phyloP scores from a whole-genome alignment of 2,888 invertebrate species.

The Aspidiotus rigidus region DNA sequence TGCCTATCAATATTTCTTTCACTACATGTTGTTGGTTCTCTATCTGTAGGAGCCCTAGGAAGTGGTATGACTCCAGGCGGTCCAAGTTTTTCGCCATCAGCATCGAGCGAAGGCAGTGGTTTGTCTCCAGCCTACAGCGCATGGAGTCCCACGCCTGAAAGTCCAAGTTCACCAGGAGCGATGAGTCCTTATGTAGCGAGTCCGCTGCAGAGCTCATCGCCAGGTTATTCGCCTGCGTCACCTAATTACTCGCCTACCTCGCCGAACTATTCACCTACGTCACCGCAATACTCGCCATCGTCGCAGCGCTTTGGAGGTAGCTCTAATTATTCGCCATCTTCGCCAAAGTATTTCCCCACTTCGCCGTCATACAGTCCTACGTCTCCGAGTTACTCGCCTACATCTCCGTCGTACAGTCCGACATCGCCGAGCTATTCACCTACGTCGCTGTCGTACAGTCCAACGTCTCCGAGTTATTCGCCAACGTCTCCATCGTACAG shows the following conservation, averaged over 20 bases:
- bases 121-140: conserved; percentile 69
- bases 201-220: conserved; percentile 56
- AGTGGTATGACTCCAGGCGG: conserved; percentile 96
- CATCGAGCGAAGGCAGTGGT: conserved; percentile 87
- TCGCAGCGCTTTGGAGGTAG: conserved; percentile 58
- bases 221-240: conserved; percentile 55
- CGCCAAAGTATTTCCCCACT: conserved; percentile 49
- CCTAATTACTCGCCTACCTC: conserved; percentile 62
- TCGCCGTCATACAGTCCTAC: conserved; percentile 49
- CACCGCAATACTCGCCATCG: conserved; percentile 76
- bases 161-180: conserved; percentile 71
- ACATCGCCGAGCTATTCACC: conserved; percentile 60
- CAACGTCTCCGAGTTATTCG: conserved; percentile 62
- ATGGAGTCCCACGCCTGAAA: conserved; percentile 66
- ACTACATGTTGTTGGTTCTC: not conserved
- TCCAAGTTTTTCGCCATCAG: conserved; percentile 92
- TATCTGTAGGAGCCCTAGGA: not conserved
- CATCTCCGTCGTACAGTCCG: conserved; percentile 71
- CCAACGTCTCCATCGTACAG: conserved; percentile 52
- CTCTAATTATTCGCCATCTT: conserved; percentile 72
- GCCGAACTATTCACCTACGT: conserved; percentile 65
- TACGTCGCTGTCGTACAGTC: conserved; percentile 65
- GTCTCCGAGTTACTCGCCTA: conserved; percentile 47
- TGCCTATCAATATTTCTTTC: too few relatives aligned
- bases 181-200: conserved; percentile 67